These are phyloP conservation scores for Heliconius aoede DNA, from an alignment of 2,888 invertebrate genomes.

Conservation along the genomic window DNA sequence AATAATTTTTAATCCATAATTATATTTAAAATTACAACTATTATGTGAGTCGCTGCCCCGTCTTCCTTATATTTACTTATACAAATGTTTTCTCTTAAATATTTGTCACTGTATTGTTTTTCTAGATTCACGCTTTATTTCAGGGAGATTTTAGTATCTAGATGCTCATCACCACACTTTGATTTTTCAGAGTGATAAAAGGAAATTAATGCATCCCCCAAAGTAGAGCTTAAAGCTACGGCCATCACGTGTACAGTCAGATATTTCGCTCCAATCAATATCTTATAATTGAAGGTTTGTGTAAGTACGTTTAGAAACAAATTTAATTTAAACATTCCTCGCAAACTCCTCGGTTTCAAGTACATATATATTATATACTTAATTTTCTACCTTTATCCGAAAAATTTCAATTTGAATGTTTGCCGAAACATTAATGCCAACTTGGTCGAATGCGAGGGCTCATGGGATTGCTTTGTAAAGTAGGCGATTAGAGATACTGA, in stretches of 20 bases:
- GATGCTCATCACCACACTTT: background rate
- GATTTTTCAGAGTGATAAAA: background rate
- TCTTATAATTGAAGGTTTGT: background rate
- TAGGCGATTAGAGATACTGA: slow-evolving; percentile 40
- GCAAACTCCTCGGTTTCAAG: slow-evolving; percentile 53
- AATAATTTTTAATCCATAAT: too few species aligned
- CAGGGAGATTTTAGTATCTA: background rate
- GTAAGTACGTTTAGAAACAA: slow-evolving; percentile 57
- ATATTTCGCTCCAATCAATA: background rate
- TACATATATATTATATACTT: slow-evolving; percentile 11
- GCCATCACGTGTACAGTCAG: background rate
- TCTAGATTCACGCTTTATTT: too few species aligned
- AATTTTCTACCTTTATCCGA: slow-evolving; percentile 29
- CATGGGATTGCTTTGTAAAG: slow-evolving; percentile 41
- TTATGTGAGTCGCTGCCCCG: too few species aligned
- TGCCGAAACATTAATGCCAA: slow-evolving; percentile 47
- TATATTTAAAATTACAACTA: too few species aligned
- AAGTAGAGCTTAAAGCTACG: background rate
- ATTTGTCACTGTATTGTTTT: too few species aligned
- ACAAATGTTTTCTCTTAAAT: too few species aligned
- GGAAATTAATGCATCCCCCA: background rate
- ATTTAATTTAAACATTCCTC: slow-evolving; percentile 70
- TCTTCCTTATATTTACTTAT: too few species aligned
- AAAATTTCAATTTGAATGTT: slow-evolving; percentile 60
- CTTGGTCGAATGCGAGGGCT: slow-evolving; percentile 51